Evolutionary conservation across 1,140 invertebrate genomes (phyloP), one percentile per base, ranked within the genome.

Genomic region (Neomicropteryx cornuta): DNA sequence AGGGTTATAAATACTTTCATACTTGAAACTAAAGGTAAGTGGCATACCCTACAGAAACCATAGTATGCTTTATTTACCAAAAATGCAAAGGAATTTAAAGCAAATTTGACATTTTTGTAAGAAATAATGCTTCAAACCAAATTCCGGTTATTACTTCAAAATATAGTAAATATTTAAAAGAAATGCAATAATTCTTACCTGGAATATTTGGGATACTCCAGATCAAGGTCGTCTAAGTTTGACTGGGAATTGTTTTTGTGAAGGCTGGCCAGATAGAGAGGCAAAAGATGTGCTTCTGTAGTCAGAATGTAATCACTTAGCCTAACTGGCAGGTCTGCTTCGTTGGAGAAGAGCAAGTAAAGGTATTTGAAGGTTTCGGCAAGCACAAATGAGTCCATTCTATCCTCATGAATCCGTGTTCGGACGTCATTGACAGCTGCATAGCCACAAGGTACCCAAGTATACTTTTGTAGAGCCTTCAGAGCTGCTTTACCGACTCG

Each of bases 331-430:
- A 97, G 59, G 54, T 98, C 91, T 24, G 75, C 76, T 28, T 87
- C 79, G 44, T 96, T 87, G 5, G 90, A 79, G 62, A 97, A 99
- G 38, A 98, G 65, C 51, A 99, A 73, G 63, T 84, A 98, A 5
- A 99, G 67, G 63, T 99, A 99, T 62, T 98, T 98, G 46, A 99
- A 89, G 2, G 95, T 99, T 68, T 99, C 95, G 0, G 95, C 88
- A 1, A 98, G 67, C 2, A 99, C 91, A 70, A 95, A 99, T 1
- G 92, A 97, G 56, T 98, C 95, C 93, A 99, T 96, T 47, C 93
- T 76, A 55, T 96, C 91, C 58, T 94, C 90, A 50, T 90, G 87
- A 33, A 80, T 77, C 19, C 86, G 76, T 2, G 89, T 95, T 31
- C 92, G 73, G 2, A 97, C 87, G 70, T 98, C 93, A 53, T 91